Conservation (phyloP, 1,140 invertebrate genomes). For the Drosophila quadrilineata region DNA sequence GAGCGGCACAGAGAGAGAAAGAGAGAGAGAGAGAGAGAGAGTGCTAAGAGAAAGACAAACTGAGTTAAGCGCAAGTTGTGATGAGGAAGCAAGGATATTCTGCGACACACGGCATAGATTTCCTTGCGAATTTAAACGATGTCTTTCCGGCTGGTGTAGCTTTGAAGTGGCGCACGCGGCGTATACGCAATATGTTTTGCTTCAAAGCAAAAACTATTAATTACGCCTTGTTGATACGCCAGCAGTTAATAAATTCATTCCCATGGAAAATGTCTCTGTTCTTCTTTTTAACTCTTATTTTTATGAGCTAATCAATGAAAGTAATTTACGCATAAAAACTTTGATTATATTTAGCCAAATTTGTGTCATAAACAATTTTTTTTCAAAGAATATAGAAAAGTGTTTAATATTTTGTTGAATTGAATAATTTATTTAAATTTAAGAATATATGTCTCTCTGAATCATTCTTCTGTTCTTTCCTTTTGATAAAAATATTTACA, state of each 20-base stretch:
- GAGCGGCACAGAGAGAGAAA: background rate
- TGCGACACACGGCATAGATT: conserved; percentile 5
- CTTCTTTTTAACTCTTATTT: conserved; percentile 35
- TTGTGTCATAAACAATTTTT: background rate
- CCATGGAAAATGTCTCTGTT: conserved; percentile 2
- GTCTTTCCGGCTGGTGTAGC: conserved; percentile 28
- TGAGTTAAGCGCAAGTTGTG: conserved; percentile 13
- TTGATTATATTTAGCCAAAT: conserved; percentile 14
- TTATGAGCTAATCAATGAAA: conserved; percentile 71
- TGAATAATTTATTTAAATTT: too few species aligned
- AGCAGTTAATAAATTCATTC: conserved; percentile 59
- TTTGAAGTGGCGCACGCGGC: conserved; percentile 60
- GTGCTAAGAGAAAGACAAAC: conserved; percentile 7
- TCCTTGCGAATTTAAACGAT: background rate
- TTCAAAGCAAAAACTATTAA: too few species aligned
- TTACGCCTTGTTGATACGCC: conserved; percentile 55
- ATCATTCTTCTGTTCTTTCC: background rate
- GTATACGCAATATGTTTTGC: conserved; percentile 55
- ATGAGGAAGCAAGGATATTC: background rate
- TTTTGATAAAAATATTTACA: too few species aligned
- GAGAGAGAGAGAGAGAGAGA: background rate
- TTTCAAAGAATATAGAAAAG: too few species aligned
- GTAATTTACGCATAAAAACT: conserved; percentile 26
- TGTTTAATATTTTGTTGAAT: too few species aligned
- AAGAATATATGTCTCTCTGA: too few species aligned